Conservation (phyloP, 1,140 invertebrate genomes). For the Nasonia vitripennis region DNA sequence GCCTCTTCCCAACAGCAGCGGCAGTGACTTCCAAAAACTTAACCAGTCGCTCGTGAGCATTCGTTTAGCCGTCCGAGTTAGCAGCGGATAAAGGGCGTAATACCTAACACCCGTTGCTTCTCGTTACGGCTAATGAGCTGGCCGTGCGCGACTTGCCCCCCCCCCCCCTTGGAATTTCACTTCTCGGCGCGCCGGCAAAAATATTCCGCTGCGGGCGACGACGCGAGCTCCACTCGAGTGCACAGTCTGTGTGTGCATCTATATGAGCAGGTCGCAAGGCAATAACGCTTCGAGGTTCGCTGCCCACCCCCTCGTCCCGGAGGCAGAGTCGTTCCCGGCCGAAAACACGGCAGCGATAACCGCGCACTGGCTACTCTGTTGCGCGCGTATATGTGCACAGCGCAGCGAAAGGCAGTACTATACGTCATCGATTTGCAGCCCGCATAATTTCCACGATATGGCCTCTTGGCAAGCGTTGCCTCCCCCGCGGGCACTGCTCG, state of each 20-base stretch:
- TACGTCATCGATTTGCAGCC: conserved; percentile 48
- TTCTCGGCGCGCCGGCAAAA: neutral
- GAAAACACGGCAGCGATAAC: conserved; percentile 43
- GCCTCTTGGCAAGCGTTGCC: conserved; percentile 28
- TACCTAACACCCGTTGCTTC: conserved; percentile 15
- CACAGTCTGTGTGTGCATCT: neutral
- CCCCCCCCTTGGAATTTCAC: conserved; percentile 30
- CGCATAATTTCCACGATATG: conserved; percentile 50
- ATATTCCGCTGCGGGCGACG: conserved; percentile 18
- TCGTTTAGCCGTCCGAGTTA: conserved; percentile 6
- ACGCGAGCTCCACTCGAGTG: neutral
- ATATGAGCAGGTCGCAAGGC: neutral
- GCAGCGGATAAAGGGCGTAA: conserved; percentile 22
- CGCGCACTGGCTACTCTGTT: neutral
- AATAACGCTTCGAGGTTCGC: neutral
- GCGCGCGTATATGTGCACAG: neutral
- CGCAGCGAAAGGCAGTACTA: neutral
- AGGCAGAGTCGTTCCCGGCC: neutral
- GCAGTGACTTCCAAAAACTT: neutral
- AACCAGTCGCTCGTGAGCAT: neutral
- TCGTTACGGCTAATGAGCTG: conserved; percentile 40
- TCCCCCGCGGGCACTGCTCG: neutral
- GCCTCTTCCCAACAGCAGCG: neutral
- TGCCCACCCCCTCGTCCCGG: neutral
- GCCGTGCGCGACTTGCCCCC: neutral